Evolutionary conservation across 1,140 invertebrate species (phyloP), one percentile per base, ranked within the genome.

Genomic region (Calosoma granatense): DNA sequence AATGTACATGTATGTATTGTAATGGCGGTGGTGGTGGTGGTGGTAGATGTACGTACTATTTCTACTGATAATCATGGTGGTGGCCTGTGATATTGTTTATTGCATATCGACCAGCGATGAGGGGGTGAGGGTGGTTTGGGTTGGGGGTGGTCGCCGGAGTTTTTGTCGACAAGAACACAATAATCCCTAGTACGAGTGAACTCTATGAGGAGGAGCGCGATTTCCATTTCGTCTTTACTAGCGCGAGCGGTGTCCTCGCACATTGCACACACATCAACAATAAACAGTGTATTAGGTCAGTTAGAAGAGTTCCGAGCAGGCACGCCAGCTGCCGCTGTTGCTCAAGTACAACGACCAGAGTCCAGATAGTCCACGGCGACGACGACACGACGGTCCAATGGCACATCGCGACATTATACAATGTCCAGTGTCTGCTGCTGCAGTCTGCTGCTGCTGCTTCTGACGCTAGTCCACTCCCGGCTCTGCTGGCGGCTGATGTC

Each of bases 251-350:
- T 61, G 66, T 72, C 68, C 70, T 65, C 63, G 66, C 68, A 68
- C 70, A 61, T 63, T 61, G 63, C 63, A 63, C 70, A 65, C 67
- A 70, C 67, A 68, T 60, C 62, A 67, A 66, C 62, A 65, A 64
- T 60, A 67, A 70, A 65, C 64, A 67, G 65, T 66, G 64, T 61
- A 65, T 61, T 59, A 64, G 53, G 63, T n/a, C n/a, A n/a, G n/a
- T n/a, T n/a, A n/a, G n/a, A n/a, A 64, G 57, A 64, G 67, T 67
- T 60, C 63, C 57, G 30, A 23, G 26, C 57, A 20, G 47, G 51
- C 19, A 52, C 55, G 36, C 52, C 59, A 20, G 30, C 58, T 21
- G 20, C 22, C 22, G 55, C 41, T 26, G 54, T 55, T 36, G 14
- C 22, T 36, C 15, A 17, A n/a, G 26, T 41, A n/a, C n/a, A n/a